Evolutionary conservation across 92 coral and sea anemone species (phyloP).

Genomic region (Phenganax subtilis): DNA sequence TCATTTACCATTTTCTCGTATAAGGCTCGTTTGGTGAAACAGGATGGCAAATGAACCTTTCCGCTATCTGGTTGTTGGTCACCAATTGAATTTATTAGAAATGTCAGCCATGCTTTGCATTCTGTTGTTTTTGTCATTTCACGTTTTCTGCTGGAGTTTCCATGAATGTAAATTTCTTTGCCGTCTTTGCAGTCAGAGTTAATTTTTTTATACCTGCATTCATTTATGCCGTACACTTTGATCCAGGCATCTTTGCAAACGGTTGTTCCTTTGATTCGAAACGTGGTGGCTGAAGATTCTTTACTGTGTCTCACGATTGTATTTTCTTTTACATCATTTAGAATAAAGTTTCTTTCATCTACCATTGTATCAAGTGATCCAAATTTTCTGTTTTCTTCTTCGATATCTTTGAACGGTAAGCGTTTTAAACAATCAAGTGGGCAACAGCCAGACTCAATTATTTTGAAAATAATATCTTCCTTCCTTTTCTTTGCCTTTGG

Average conservation of each 20-base stretch:
- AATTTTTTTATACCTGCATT: neutral
- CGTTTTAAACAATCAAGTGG: neutral
- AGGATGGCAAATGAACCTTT: constrained; percentile 9
- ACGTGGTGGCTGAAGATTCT: neutral
- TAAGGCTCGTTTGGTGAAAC: neutral
- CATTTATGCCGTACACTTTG: neutral
- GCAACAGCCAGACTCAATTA: too few species aligned
- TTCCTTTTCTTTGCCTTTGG: too few species aligned
- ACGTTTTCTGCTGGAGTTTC: neutral
- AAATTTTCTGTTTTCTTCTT: neutral
- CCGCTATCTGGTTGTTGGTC: neutral
- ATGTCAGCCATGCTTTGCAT: too few species aligned
- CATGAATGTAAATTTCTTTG: neutral
- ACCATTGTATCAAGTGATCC: neutral
- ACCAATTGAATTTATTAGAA: too few species aligned
- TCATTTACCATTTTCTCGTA: constrained; percentile 2
- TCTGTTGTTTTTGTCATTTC: too few species aligned
- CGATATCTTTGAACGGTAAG: neutral
- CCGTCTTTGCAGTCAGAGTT: neutral
- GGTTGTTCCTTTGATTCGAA: neutral
- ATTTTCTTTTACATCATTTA: neutral
- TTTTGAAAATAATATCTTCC: too few species aligned
- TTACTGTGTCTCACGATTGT: neutral
- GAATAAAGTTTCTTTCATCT: neutral
- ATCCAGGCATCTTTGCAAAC: neutral